phyloP scores from a whole-genome alignment of 35 echinoderm and acorn worm genomes.

The Patiria miniata region DNA sequence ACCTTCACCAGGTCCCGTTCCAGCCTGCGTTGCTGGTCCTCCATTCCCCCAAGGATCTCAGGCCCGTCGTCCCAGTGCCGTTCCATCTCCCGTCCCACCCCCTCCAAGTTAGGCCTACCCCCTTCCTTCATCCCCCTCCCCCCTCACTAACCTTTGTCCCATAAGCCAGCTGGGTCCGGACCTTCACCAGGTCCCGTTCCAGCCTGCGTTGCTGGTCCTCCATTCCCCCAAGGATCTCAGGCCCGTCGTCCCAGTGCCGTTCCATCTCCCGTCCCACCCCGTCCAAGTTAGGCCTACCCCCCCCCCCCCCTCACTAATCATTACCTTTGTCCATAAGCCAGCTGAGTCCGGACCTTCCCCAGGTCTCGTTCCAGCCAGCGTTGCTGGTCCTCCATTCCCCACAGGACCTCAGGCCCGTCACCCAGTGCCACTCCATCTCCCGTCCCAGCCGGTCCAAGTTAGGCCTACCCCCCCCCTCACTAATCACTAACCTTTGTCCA shows the following conservation, averaged over 20 bases:
- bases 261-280: slow-evolving; percentile 49
- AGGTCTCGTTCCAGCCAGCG: slow-evolving; percentile 70
- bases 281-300: background rate
- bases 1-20: slow-evolving; percentile 84
- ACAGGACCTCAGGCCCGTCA: slow-evolving; percentile 46
- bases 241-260: slow-evolving; percentile 79
- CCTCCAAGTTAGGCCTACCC: no score
- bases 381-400: slow-evolving; percentile 79
- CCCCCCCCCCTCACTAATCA: no score
- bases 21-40: slow-evolving; percentile 72
- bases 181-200: slow-evolving; percentile 76
- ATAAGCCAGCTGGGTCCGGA: slow-evolving; percentile 82
- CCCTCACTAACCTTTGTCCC: slow-evolving; percentile 94
- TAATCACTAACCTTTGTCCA: slow-evolving; percentile 88
- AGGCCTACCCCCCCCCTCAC: no score
- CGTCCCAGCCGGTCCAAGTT: slow-evolving; percentile 56
- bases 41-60: slow-evolving; percentile 53
- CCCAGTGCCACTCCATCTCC: slow-evolving; percentile 66
- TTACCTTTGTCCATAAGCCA: slow-evolving; percentile 89
- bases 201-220: slow-evolving; percentile 76
- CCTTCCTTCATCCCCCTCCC: no score
- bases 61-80: slow-evolving; percentile 74
- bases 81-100: slow-evolving; percentile 43
- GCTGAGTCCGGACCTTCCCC: slow-evolving; percentile 80
- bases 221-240: slow-evolving; percentile 50